Evolutionary conservation across 2,797 vertebrate species (phyloP), one percentile per base, ranked within the genome.

Genomic region (Siniperca obscura): DNA sequence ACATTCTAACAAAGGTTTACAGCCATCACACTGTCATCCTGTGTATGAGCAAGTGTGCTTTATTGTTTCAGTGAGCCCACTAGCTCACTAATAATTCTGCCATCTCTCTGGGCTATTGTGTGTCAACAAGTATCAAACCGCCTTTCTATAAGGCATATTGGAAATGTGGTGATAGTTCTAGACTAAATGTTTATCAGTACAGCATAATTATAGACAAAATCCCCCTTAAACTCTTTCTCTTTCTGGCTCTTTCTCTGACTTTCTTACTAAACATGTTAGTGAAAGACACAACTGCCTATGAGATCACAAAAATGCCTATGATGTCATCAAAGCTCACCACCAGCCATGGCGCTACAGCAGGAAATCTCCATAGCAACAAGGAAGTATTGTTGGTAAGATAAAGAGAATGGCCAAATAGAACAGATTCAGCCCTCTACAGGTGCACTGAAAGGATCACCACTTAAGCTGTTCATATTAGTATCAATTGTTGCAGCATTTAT

Each of bases 291-390:
- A 44, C 21, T 53, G 34, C 53, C 30, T 71, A n/a, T 11, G 46
- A 85, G 71, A 69, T 81, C 50, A 48, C 70, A 36, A 53, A 73
- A 65, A 85, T 57, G 64, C 56, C 60, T 60, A 46, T 90, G 89
- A 89, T 75, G 80, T 89, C 90, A 88, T 84, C 62, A 75, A 69
- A 44, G 72, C 78, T 80, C 84, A 69, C 76, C 76, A 22, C 78
- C 85, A 87, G 67, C 89, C 84, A 60, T 17, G 22, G 75, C 5
- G 21, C 86, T 80, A 89, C 79, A 48, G 75, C 65, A 82, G 70
- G 73, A 85, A 81, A 70, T 93, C 89, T 88, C 92, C 91, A 74
- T 90, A 88, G 92, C 90, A 94, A 94, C 91, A 92, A 69, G 85
- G 78, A 78, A 80, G 65, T 66, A 78, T 70, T 74, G 82, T 83